Percentiles rank a stretch among this genome's conserved stretches.
These are phyloP conservation scores for Nothocercus julius DNA, from an alignment of 2,113 vertebrate species.

Conservation along the genomic window DNA sequence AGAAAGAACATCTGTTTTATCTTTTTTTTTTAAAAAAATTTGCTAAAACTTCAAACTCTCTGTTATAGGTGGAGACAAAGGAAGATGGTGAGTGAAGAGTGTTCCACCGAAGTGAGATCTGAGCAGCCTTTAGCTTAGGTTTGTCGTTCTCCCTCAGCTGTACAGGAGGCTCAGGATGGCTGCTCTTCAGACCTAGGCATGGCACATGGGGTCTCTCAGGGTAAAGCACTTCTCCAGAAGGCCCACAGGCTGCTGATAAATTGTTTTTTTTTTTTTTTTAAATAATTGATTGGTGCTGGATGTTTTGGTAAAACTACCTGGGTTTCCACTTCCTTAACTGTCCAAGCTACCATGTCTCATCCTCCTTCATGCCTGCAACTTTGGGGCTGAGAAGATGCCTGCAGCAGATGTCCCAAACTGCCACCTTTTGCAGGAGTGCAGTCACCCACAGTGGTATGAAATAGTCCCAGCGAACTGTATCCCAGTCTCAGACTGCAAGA, in stretches of 20 bases:
- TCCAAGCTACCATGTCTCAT: not conserved
- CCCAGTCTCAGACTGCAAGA: not conserved
- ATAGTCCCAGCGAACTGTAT: rapidly evolving
- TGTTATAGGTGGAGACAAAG: not conserved
- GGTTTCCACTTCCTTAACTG: not conserved
- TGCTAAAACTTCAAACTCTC: not conserved
- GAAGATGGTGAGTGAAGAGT: not conserved
- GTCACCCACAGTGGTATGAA: not conserved
- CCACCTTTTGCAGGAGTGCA: not conserved
- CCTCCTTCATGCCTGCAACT: not conserved
- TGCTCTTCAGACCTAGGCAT: not conserved
- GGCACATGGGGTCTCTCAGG: not conserved
- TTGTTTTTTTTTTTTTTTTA: not conserved
- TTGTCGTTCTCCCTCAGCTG: not conserved
- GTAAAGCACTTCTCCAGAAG: not conserved
- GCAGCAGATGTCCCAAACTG: not conserved
- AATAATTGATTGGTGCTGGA: not conserved
- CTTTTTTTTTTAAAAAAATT: not conserved
- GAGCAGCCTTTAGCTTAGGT: not conserved
- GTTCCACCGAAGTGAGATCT: not conserved
- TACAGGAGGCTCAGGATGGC: not conserved
- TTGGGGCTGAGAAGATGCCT: not conserved
- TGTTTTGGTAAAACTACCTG: not conserved
- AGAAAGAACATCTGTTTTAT: not conserved
- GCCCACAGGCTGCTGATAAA: too few relatives aligned